A percentile compares a stretch with the other conserved stretches of the same genome.
Conservation (phyloP, 2,113 vertebrate genomes). For the Fulica atra region DNA sequence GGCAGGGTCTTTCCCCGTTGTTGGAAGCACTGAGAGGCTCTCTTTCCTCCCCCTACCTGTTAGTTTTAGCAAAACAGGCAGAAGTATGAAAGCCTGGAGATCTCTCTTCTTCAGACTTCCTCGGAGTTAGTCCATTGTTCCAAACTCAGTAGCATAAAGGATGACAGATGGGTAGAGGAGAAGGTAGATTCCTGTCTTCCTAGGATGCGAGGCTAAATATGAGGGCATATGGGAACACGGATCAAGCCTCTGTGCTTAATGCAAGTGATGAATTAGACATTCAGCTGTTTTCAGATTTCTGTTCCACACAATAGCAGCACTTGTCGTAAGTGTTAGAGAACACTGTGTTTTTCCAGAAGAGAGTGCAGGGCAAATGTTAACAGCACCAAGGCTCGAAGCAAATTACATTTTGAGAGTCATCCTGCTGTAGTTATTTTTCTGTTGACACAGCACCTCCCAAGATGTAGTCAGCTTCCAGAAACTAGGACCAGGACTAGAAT, state of each 20-base stretch:
- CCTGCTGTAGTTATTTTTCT: background rate
- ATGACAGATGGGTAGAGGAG: background rate
- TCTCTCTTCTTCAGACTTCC: background rate
- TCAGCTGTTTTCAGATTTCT: background rate
- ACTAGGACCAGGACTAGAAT: background rate
- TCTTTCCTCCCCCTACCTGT: background rate
- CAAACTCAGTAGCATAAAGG: background rate
- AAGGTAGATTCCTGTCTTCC: background rate
- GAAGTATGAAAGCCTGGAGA: background rate
- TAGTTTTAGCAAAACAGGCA: background rate
- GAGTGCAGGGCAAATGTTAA: background rate
- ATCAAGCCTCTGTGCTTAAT: background rate
- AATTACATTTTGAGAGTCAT: background rate
- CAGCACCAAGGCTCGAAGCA: background rate
- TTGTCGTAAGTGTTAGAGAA: background rate
- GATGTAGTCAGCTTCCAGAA: background rate
- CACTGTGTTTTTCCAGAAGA: background rate
- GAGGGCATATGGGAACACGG: background rate
- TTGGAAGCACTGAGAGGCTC: background rate
- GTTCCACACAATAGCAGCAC: background rate
- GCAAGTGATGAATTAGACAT: background rate
- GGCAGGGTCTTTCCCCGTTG: background rate
- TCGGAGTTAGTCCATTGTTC: background rate
- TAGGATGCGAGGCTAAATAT: background rate
- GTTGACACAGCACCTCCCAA: background rate